Conservation (phyloP, 2,797 vertebrate genomes). For the Jordanella pulchra region DNA sequence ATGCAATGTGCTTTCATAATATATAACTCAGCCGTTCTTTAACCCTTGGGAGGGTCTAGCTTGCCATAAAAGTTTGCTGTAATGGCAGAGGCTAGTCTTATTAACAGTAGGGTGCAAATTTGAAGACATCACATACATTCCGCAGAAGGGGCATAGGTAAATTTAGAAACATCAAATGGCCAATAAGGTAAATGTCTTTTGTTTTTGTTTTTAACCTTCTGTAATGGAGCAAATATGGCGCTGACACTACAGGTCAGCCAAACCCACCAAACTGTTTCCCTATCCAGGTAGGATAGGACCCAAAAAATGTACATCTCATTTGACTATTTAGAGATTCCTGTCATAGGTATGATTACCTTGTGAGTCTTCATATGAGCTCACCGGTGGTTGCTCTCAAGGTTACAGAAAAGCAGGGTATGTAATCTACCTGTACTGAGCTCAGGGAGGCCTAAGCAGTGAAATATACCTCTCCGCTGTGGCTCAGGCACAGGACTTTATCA, state of each 20-base stretch:
- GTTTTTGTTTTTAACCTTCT: background rate
- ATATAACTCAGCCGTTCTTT: no score
- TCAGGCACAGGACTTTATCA: slow-evolving; percentile 86
- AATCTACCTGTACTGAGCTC: slow-evolving; percentile 62
- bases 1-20: no score
- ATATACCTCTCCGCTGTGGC: slow-evolving; percentile 79
- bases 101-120: no score
- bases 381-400: slow-evolving; percentile 75
- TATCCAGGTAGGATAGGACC: background rate
- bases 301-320: background rate
- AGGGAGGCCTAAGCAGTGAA: slow-evolving; percentile 73
- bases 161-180: background rate
- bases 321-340: background rate
- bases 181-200: background rate
- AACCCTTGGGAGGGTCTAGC: no score
- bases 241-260: background rate
- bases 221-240: background rate
- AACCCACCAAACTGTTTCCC: background rate
- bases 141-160: no score
- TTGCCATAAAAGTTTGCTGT: no score
- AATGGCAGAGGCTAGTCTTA: no score
- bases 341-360: slow-evolving; percentile 1
- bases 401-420: slow-evolving; percentile 61
- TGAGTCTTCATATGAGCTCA: slow-evolving; percentile 21
- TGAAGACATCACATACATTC: no score